Percentiles rank a stretch among this genome's conserved stretches.
These are phyloP conservation scores for Willisornis vidua DNA, from an alignment of 2,113 vertebrate genomes.

Conservation along the genomic window DNA sequence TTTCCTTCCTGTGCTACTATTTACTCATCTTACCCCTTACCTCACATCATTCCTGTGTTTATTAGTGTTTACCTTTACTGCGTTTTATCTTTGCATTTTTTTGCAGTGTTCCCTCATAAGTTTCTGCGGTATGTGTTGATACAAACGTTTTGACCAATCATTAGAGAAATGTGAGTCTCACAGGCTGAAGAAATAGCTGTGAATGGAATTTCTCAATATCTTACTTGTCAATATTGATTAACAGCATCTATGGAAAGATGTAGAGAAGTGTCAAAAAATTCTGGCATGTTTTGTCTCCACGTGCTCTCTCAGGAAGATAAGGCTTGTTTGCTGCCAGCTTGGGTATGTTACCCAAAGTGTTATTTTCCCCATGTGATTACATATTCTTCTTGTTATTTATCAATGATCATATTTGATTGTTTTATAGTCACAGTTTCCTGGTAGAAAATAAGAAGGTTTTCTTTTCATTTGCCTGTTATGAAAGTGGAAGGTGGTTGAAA, in stretches of 20 bases:
- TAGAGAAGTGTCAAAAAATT: neutral
- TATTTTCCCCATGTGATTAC: neutral
- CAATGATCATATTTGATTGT: neutral
- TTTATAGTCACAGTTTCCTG: neutral
- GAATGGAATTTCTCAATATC: neutral
- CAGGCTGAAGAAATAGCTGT: neutral
- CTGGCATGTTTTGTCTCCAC: neutral
- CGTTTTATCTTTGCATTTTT: neutral
- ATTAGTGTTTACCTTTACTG: neutral
- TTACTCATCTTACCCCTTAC: neutral
- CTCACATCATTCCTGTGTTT: fast-evolving
- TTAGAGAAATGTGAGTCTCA: neutral
- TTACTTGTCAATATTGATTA: neutral
- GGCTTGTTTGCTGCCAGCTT: neutral
- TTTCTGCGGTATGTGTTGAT: neutral
- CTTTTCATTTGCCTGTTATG: neutral
- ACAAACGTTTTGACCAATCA: neutral
- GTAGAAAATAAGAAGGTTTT: neutral
- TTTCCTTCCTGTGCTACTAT: neutral
- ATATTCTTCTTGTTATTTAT: neutral
- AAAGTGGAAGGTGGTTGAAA: neutral
- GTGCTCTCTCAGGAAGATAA: neutral
- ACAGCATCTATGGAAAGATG: neutral
- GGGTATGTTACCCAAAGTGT: neutral
- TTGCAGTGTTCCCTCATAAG: neutral